These are phyloP conservation scores for Parascotia fuliginaria DNA, from an alignment of 2,888 invertebrate species.

Conservation along the genomic window DNA sequence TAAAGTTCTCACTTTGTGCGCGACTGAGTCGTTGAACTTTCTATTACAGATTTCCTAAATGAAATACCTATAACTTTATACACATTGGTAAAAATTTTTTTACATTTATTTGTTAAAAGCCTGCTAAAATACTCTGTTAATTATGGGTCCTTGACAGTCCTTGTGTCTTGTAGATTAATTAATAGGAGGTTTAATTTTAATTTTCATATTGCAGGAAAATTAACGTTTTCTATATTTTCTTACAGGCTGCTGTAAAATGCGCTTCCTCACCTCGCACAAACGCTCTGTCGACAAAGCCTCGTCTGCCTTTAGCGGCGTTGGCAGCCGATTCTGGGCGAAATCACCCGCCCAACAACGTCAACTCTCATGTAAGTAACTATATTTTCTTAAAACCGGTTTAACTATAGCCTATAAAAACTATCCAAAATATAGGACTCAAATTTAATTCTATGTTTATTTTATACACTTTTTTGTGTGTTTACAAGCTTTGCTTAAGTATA, in stretches of 20 bases:
- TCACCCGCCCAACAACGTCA: constrained; percentile 81
- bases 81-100: not conserved
- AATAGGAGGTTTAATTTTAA: not conserved
- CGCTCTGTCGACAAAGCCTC: constrained; percentile 80
- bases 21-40: constrained; percentile 35
- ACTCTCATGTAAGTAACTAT: constrained; percentile 76
- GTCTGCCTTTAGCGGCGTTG: constrained; percentile 75
- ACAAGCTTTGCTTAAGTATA: too few species aligned
- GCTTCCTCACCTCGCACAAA: constrained; percentile 82
- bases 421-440: not conserved
- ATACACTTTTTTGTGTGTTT: too few species aligned
- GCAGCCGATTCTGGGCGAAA: constrained; percentile 74
- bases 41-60: too few species aligned
- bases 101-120: not conserved
- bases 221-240: constrained; percentile 22
- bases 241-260: constrained; percentile 82
- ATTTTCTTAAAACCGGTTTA: constrained; percentile 3
- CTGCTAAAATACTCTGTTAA: not conserved
- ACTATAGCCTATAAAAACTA: not conserved
- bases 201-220: not conserved
- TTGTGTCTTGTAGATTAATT: not conserved
- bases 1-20: constrained; percentile 47
- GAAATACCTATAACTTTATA: too few species aligned
- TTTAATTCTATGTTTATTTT: too few species aligned
- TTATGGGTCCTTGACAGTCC: not conserved